phyloP scores from a whole-genome alignment of 2,888 invertebrate genomes.

The Idaea dimidiata region DNA sequence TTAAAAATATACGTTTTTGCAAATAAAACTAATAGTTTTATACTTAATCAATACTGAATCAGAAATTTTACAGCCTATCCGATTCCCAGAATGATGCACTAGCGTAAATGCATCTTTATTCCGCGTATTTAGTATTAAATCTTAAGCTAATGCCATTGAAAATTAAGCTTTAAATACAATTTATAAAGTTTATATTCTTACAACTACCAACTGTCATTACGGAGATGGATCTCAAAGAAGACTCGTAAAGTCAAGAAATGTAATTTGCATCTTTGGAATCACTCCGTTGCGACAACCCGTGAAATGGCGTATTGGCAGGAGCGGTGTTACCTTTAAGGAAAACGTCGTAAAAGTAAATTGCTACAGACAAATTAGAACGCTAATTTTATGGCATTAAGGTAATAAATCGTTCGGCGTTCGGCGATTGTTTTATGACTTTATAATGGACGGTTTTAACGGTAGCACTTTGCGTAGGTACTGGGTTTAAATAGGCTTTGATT shows the following conservation, averaged over 20 bases:
- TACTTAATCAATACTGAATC: too few relatives aligned
- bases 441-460: conserved; percentile 61
- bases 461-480: conserved; percentile 41
- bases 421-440: conserved; percentile 64
- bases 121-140: not conserved
- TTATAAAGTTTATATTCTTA: conserved; percentile 35
- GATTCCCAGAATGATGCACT: not conserved
- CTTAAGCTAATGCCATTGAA: not conserved
- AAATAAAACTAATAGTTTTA: too few relatives aligned
- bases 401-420: conserved; percentile 59
- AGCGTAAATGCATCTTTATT: not conserved
- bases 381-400: conserved; percentile 71
- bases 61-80: not conserved
- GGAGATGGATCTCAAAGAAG: conserved; percentile 42
- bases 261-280: conserved; percentile 66
- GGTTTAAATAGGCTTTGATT: conserved; percentile 31
- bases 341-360: conserved; percentile 64
- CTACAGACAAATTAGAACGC: conserved; percentile 71
- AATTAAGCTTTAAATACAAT: not conserved
- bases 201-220: conserved; percentile 38
- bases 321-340: conserved; percentile 41
- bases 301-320: conserved; percentile 65
- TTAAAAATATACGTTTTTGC: too few relatives aligned
- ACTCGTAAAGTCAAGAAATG: conserved; percentile 68
- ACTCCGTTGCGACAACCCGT: conserved; percentile 61